Conservation (phyloP, 2,797 vertebrate genomes). For the Cercopithecus hamlyni region DNA sequence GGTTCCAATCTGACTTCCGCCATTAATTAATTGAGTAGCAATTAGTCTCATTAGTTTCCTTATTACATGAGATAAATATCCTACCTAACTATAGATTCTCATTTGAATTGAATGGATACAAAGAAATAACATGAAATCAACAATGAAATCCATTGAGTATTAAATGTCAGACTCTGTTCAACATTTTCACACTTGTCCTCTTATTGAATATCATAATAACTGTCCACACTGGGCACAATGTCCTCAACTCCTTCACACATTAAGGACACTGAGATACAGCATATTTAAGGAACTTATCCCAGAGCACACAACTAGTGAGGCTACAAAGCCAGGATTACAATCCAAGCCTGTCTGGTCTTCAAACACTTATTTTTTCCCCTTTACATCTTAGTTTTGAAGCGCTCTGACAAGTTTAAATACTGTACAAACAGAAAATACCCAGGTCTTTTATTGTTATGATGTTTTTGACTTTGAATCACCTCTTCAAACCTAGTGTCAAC, state of each 20-base stretch:
- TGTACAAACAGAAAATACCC: background rate
- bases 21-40: background rate
- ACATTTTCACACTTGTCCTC: background rate
- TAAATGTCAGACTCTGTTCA: background rate
- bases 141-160: background rate
- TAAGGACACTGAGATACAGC: background rate
- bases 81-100: background rate
- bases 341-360: background rate
- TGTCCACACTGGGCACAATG: background rate
- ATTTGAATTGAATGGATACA: background rate
- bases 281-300: background rate
- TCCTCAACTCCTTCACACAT: background rate
- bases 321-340: background rate
- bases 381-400: background rate
- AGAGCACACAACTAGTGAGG: background rate
- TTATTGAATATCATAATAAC: background rate
- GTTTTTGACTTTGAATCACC: background rate
- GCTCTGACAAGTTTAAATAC: background rate
- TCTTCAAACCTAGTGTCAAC: background rate
- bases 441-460: background rate
- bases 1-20: background rate
- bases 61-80: background rate
- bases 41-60: background rate
- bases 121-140: constrained; percentile 2
- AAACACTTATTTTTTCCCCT: background rate